Percentiles rank a stretch among this genome's conserved stretches.
These are phyloP conservation scores for Thinocorus orbignyianus DNA, from an alignment of 2,113 vertebrate genomes.

Conservation along the genomic window DNA sequence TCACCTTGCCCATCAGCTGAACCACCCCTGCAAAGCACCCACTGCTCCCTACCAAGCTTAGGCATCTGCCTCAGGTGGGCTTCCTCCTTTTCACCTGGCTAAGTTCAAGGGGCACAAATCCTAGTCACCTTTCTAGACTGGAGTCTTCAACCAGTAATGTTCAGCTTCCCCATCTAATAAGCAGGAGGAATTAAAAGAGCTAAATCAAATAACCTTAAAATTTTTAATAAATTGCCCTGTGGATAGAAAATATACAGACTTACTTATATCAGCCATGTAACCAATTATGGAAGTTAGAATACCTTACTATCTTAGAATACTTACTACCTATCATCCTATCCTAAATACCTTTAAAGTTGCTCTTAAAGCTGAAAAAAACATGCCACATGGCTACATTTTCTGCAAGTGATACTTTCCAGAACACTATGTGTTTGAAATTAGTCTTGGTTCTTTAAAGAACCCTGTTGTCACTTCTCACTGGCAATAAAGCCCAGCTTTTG, in stretches of 20 bases:
- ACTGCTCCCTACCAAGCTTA: background rate
- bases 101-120: background rate
- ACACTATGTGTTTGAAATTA: background rate
- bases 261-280: background rate
- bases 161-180: background rate
- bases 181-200: background rate
- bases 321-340: background rate
- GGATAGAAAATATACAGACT: background rate
- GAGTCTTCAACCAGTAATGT: background rate
- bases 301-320: background rate
- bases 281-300: background rate
- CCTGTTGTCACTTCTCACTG: background rate
- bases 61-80: background rate
- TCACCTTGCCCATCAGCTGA: background rate
- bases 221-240: background rate
- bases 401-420: background rate
- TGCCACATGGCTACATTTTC: background rate
- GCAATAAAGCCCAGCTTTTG: background rate
- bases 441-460: background rate
- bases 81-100: background rate
- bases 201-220: background rate
- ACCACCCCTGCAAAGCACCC: background rate
- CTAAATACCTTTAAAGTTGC: background rate
- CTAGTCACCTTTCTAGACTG: background rate
- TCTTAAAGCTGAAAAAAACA: background rate